Base-by-base conservation (phyloP, 2,113 vertebrate species). In the Gavia stellata region DNA sequence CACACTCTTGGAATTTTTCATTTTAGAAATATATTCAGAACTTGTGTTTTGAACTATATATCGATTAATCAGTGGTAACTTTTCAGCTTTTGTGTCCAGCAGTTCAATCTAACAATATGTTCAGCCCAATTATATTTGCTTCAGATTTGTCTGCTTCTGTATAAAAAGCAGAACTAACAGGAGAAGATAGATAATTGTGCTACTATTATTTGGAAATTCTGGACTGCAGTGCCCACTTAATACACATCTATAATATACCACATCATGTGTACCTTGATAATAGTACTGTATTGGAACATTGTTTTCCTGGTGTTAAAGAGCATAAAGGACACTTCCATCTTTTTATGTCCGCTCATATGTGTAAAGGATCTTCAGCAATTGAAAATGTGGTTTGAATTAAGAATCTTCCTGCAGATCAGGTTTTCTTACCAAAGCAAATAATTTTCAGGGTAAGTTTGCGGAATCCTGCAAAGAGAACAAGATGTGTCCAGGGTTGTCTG, bases 391-490 rank as follows among this genome's bases (percentile, higher is more conserved):
- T 85, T 94, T 81, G 14, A 91, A 72, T 80, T 82, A 88, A 90
- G 36, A 50, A 10, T 92, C 56, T 94, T 90, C 53, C 88, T 90
- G 78, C 81, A 94, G 71, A 81, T 86, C n/a, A 62, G 16, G 33
- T 88, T 94, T 84, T 89, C 63, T 86, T 89, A 88, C 72, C 63
- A 81, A 94, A 94, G 84, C 50, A 94, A 77, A 34, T 90, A 4
- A 61, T 96, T 92, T 91, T 81, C 45, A 45, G 59, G 24, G 59
- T 81, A 34, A 92, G 33, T 91, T 95, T 75, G 72, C 62, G 80
- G 59, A 95, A 92, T 84, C n/a, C 42, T 5, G 14, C n/a, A 78
- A 72, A 86, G 59, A 91, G 68, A 91, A 78, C 80, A 84, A 83
- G 72, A 83, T 89, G 72, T 94, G 73, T 78, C 77, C 24, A 58